Evolutionary conservation across 1,140 invertebrate species (phyloP), one percentile per base, ranked within the genome.

Genomic region (Himalopsyche phryganea): DNA sequence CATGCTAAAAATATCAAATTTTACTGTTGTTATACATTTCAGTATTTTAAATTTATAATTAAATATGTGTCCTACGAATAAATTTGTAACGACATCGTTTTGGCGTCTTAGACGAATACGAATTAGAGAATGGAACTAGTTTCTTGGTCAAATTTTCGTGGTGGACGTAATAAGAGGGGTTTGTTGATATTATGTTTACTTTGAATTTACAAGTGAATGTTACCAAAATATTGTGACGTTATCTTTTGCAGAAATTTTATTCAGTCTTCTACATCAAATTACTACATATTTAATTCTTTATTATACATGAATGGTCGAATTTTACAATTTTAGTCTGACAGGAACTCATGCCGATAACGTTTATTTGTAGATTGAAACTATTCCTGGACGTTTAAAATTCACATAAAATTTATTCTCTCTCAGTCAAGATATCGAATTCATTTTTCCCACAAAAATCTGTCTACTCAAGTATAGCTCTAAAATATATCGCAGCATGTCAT

Each of bases 131-230:
- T 78, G 76, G 74, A 75, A 65, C 72, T 75, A 51, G 71, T 74
- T 57, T 70, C 69, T 60, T 76, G 71, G 69, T 74, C 73, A 67
- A 78, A 68, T 60, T 67, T 70, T 41, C 71, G 75, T 14, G 70
- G 66, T 7, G 69, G 67, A 58, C 73, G 74, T 56, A 68, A 71
- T 48, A 69, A 70, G 47, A 68, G 71, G 63, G 68, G 74, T 77
- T 69, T 23, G 69, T 72, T 50, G 32, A 18, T 40, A 32, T 17
- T 53, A 44, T 46, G 28, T 18, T 35, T 45, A 18, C 41, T 45
- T 40, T 40, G 36, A 38, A 38, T 17, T 50, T 5, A 28, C 23
- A 5, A 5, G 9, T 28, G 23, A 28, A 28, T 28, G 9, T 28
- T 28, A 28, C 23, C 23, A 5, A 28, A 28, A 28, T 28, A 28